These are phyloP conservation scores for Moxostoma hubbsi DNA, from an alignment of 2,797 vertebrate genomes.

Conservation along the genomic window DNA sequence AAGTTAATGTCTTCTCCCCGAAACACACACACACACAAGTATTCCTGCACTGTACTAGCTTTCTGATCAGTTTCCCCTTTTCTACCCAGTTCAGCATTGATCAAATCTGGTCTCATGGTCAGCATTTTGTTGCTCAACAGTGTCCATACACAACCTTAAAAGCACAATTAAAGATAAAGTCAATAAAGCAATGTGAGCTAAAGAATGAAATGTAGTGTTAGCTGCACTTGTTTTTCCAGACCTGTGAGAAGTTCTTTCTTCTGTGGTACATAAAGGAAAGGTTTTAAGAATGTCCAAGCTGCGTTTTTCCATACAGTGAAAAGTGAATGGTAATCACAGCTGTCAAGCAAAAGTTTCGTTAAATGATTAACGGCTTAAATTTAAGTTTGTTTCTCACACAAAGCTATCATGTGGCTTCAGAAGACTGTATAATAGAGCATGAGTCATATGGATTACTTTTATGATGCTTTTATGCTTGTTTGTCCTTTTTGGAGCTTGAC, in stretches of 20 bases:
- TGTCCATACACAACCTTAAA: neutral
- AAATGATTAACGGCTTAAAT: no score
- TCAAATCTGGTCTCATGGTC: neutral
- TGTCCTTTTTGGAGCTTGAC: neutral
- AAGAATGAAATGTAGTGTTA: neutral
- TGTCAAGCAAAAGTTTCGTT: neutral
- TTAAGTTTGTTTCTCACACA: no score
- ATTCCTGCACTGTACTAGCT: conserved; percentile 16
- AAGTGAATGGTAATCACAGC: neutral
- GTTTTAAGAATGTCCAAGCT: neutral
- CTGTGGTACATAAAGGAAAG: no score
- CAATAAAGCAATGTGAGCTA: neutral
- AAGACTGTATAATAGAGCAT: no score
- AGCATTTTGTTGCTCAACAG: neutral
- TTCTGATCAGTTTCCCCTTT: neutral
- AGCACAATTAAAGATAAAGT: neutral
- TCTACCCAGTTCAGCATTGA: neutral
- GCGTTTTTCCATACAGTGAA: neutral
- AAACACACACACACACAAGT: neutral
- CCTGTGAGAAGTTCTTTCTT: no score
- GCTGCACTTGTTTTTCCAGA: neutral
- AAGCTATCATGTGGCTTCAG: no score
- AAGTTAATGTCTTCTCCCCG: neutral
- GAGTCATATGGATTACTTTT: neutral
- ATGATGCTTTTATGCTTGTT: neutral